A percentile compares a stretch with the other conserved stretches of the same genome.
phyloP scores from a whole-genome alignment of 2,113 vertebrate genomes.

The Thomomys bottae region DNA sequence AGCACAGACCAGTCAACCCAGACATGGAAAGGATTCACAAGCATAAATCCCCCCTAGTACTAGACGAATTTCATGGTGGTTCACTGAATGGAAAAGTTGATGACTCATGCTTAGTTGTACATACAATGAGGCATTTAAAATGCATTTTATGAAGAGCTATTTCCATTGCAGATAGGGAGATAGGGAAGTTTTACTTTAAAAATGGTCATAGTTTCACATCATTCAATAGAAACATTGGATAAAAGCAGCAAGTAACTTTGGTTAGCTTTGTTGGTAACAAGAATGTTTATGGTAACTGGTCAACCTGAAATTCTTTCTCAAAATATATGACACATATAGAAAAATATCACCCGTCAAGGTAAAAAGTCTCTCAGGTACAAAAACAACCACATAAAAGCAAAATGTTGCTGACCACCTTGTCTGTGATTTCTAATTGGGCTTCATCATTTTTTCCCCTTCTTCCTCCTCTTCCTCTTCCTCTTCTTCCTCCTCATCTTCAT shows the following conservation, averaged over 20 bases:
- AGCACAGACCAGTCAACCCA: not conserved
- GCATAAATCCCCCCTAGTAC: not conserved
- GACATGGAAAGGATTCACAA: not conserved
- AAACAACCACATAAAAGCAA: not conserved
- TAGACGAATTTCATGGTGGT: conserved; percentile 1
- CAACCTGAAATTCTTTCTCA: not conserved
- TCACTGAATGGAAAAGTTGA: conserved; percentile 50
- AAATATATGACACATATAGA: not conserved
- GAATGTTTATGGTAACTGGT: not conserved
- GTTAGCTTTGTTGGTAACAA: not conserved
- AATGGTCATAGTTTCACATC: not conserved
- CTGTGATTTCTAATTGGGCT: not conserved
- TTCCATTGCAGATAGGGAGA: conserved; percentile 27
- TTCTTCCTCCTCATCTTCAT: no score
- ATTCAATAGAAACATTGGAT: conserved; percentile 58
- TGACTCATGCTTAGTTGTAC: conserved; percentile 51
- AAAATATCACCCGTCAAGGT: not conserved
- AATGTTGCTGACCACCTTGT: not conserved
- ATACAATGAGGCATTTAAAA: conserved; percentile 60
- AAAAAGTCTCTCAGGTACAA: not conserved
- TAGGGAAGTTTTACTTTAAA: conserved; percentile 14
- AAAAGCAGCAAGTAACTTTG: not conserved
- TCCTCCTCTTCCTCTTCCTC: no score
- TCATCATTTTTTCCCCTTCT: not conserved
- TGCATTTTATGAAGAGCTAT: conserved; percentile 45